Percentiles rank a stretch among this genome's conserved stretches.
Conservation (phyloP, 2,797 vertebrate species). For the Petrocephalus schoutedeni region DNA sequence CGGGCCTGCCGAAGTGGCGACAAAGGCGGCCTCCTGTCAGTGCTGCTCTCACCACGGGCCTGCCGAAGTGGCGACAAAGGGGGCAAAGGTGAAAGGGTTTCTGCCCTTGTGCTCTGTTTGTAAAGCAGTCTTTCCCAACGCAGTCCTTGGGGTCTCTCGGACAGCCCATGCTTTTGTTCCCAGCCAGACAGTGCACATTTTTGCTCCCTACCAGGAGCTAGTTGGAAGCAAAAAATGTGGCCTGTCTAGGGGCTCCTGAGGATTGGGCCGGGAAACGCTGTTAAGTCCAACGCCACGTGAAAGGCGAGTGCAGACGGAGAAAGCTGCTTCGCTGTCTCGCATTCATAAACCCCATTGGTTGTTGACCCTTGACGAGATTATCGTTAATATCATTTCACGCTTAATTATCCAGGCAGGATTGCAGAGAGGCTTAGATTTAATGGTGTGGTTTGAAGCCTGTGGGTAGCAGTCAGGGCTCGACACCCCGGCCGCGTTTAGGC, state of each 20-base stretch:
- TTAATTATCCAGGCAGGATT: slow-evolving; percentile 33
- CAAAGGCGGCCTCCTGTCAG: neutral
- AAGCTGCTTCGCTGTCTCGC: slow-evolving; percentile 27
- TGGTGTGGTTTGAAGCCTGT: slow-evolving; percentile 18
- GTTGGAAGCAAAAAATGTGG: neutral
- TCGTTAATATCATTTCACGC: slow-evolving; percentile 41
- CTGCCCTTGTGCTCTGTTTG: neutral
- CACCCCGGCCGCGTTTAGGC: neutral
- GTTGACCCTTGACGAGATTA: slow-evolving; percentile 40
- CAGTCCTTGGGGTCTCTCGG: neutral
- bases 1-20: neutral
- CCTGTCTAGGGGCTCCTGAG: neutral
- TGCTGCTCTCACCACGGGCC: neutral
- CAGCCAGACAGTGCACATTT: neutral
- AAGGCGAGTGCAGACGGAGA: neutral
- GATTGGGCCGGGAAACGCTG: neutral
- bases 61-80: neutral
- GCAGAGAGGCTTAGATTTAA: slow-evolving; percentile 16
- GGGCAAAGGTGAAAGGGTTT: neutral
- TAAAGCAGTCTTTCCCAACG: neutral
- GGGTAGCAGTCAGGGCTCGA: slow-evolving; percentile 14
- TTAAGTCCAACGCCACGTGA: neutral
- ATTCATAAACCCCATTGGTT: slow-evolving; percentile 37
- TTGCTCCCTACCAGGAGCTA: neutral
- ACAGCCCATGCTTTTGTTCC: neutral